A percentile compares a stretch with the other conserved stretches of the same genome.
Evolutionary conservation across 2,888 invertebrate species (phyloP).

Genomic region (Dioctria linearis): DNA sequence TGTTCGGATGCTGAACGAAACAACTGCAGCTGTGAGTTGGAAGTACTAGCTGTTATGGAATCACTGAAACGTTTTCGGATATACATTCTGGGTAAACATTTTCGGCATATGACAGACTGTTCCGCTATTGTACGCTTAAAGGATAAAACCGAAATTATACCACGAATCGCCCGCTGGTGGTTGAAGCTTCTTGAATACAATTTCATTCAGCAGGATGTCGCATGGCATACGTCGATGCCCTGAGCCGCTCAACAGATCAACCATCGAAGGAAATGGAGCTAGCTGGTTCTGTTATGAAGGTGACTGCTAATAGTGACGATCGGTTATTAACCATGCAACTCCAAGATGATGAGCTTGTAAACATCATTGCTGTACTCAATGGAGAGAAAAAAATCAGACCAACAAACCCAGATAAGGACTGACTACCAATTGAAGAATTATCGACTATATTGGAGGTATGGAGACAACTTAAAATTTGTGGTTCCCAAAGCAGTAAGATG

Average conservation of each 20-base stretch:
- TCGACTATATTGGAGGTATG: slow-evolving; percentile 16
- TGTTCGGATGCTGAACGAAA: too few species aligned
- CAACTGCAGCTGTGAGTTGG: too few species aligned
- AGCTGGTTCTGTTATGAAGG: background rate
- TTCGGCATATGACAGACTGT: too few species aligned
- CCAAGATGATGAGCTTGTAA: too few species aligned
- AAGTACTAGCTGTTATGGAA: too few species aligned
- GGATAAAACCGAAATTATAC: too few species aligned
- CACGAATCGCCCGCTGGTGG: slow-evolving; percentile 60
- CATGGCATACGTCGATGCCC: slow-evolving; percentile 57
- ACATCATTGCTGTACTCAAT: too few species aligned
- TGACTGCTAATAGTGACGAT: background rate
- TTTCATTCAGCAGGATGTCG: too few species aligned
- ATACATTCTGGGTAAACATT: too few species aligned
- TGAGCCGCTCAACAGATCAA: slow-evolving; percentile 53
- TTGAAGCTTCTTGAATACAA: slow-evolving; percentile 58
- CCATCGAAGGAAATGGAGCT: slow-evolving; percentile 19
- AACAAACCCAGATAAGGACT: background rate
- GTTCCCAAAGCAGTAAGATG: background rate
- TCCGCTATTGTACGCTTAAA: too few species aligned
- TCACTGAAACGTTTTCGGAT: too few species aligned
- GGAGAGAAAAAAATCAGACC: too few species aligned
- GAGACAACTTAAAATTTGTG: background rate
- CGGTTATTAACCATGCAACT: slow-evolving; percentile 17
- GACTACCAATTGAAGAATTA: background rate